These are phyloP conservation scores for Lepisosteus oculatus DNA, from an alignment of 2,113 vertebrate species.

Conservation along the genomic window DNA sequence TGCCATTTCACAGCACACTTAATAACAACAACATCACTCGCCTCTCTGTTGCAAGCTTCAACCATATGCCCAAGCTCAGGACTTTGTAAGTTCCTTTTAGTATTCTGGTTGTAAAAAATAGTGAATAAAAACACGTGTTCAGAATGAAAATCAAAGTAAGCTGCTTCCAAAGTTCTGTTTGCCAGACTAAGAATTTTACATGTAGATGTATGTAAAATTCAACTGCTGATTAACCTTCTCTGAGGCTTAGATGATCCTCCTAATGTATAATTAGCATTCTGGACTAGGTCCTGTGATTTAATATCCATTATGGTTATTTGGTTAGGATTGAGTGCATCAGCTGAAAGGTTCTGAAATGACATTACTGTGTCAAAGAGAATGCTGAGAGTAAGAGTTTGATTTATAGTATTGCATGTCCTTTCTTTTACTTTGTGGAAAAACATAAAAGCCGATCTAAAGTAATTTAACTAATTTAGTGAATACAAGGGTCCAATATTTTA, in stretches of 20 bases:
- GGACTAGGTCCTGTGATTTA: conserved; percentile 47
- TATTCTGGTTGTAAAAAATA: too few relatives aligned
- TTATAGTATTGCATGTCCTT: conserved; percentile 53
- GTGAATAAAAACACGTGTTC: neutral
- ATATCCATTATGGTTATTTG: conserved; percentile 60
- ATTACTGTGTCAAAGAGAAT: conserved; percentile 47
- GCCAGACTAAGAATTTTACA: neutral
- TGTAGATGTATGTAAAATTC: neutral
- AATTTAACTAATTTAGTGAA: conserved; percentile 64
- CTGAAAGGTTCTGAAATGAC: conserved; percentile 56
- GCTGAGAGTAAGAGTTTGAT: conserved; percentile 50
- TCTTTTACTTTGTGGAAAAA: conserved; percentile 44
- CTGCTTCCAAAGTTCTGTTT: neutral
- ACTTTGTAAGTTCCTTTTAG: conserved; percentile 86
- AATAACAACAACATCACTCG: conserved; percentile 98
- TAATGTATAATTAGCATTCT: conserved; percentile 52
- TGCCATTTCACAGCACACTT: conserved; percentile 78
- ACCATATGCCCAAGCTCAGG: conserved; percentile 97
- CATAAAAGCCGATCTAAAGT: conserved; percentile 53
- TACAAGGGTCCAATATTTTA: conserved; percentile 64
- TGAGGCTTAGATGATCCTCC: conserved; percentile 7
- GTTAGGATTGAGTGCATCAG: conserved; percentile 57
- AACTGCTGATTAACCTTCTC: conserved; percentile 23
- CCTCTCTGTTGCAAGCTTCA: conserved; percentile 97
- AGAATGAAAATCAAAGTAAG: neutral